Percentiles rank a stretch among this genome's conserved stretches.
These are phyloP conservation scores for Dendrolimus houi DNA, from an alignment of 2,888 invertebrate species.

Conservation along the genomic window DNA sequence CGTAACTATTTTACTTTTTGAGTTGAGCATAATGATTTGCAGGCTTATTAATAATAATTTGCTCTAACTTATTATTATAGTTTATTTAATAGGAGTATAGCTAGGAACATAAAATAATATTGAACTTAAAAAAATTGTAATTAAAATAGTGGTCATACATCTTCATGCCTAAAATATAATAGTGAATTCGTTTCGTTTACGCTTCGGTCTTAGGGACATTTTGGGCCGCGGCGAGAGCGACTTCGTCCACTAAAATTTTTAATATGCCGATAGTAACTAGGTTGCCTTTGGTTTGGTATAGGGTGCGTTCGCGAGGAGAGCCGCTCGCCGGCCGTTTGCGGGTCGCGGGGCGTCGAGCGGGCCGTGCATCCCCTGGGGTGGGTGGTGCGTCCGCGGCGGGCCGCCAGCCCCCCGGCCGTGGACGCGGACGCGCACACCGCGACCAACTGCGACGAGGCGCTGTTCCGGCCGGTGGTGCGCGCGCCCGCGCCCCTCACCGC, in stretches of 20 bases:
- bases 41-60: too few species aligned
- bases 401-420: constrained; percentile 50
- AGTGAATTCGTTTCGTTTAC: too few species aligned
- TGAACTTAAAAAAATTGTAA: too few species aligned
- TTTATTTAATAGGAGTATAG: too few species aligned
- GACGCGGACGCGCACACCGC: constrained; percentile 60
- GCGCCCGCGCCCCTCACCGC: constrained; percentile 54
- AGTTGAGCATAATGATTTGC: too few species aligned
- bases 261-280: constrained; percentile 39
- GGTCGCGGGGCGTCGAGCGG: constrained; percentile 75
- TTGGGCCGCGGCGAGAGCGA: constrained; percentile 27
- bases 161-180: too few species aligned
- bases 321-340: constrained; percentile 50
- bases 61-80: too few species aligned
- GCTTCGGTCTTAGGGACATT: neutral
- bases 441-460: constrained; percentile 79
- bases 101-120: too few species aligned
- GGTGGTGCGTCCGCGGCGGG: constrained; percentile 72
- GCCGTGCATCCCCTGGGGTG: constrained; percentile 87
- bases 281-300: constrained; percentile 91
- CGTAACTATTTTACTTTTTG: too few species aligned
- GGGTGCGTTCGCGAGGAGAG: constrained; percentile 64
- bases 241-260: constrained; percentile 10
- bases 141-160: too few species aligned
- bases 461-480: constrained; percentile 81